A percentile compares a stretch with the other conserved stretches of the same genome.
These are phyloP conservation scores for Peromyscus polionotus DNA, from an alignment of 2,113 vertebrate genomes.

Conservation along the genomic window DNA sequence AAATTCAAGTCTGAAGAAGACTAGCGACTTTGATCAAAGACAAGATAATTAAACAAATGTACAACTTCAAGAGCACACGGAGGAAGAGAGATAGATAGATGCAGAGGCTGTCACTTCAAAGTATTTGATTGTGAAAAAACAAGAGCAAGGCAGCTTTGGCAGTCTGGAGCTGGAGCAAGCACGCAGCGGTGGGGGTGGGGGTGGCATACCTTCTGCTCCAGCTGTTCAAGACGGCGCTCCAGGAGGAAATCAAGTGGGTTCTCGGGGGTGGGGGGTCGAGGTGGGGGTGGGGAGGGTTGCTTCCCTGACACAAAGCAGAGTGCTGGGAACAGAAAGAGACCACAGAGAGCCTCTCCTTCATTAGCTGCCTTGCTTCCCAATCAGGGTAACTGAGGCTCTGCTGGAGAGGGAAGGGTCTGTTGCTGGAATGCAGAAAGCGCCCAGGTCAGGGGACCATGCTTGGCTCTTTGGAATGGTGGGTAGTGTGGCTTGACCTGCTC, in stretches of 20 bases:
- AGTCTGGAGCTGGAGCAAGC: not conserved
- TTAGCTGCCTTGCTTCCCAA: not conserved
- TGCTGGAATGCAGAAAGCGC: not conserved
- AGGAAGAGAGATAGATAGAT: not conserved
- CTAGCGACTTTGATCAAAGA: constrained; percentile 36
- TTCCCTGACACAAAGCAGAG: not conserved
- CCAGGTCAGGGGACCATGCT: not conserved
- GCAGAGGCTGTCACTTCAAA: constrained; percentile 32
- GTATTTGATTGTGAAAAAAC: constrained; percentile 42
- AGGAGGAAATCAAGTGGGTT: constrained; percentile 90
- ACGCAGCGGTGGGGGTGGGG: rapidly evolving
- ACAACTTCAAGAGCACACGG: not conserved
- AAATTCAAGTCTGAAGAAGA: not conserved
- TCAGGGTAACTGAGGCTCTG: not conserved
- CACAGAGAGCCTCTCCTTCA: not conserved
- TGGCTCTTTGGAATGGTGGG: not conserved
- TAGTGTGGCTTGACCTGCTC: not conserved
- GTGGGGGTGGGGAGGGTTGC: not conserved
- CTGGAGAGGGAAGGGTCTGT: not conserved
- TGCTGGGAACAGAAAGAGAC: not conserved
- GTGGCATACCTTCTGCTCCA: constrained; percentile 93
- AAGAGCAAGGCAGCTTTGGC: not conserved
- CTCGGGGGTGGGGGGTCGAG: not conserved
- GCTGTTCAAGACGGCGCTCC: constrained; percentile 92
- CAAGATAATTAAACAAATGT: constrained; percentile 39